Conservation (phyloP, 2,888 invertebrate species). For the Galerucella calmariensis region DNA sequence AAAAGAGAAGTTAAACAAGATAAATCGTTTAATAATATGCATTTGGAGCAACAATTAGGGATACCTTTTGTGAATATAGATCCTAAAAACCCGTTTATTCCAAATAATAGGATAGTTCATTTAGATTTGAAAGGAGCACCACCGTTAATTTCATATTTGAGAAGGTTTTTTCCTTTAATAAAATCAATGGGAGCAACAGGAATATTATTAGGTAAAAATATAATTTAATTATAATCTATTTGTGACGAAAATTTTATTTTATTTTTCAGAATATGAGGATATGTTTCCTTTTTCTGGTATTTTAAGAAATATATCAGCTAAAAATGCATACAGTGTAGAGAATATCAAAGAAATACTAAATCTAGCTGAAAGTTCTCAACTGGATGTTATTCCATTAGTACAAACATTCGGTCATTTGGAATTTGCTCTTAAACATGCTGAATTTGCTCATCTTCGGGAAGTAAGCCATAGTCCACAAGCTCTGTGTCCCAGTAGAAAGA, state of each 20-base stretch:
- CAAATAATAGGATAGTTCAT: conserved; percentile 73
- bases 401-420: conserved; percentile 91
- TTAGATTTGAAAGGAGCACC: conserved; percentile 84
- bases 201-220: conserved; percentile 63
- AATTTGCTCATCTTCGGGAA: conserved; percentile 74
- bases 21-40: conserved; percentile 48
- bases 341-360: conserved; percentile 71
- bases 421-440: conserved; percentile 76
- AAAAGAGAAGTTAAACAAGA: conserved; percentile 38
- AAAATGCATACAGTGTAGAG: conserved; percentile 71
- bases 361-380: conserved; percentile 68
- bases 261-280: conserved; percentile 77
- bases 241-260: not conserved
- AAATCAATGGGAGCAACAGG: conserved; percentile 78
- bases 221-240: not conserved
- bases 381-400: conserved; percentile 79
- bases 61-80: conserved; percentile 64
- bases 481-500: conserved; percentile 75
- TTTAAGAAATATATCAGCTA: conserved; percentile 68
- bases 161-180: conserved; percentile 69
- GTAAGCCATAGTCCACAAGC: conserved; percentile 76
- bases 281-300: conserved; percentile 80
- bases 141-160: conserved; percentile 72
- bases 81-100: conserved; percentile 64
- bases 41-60: conserved; percentile 62